Evolutionary conservation across 2,113 vertebrate species (phyloP).

Genomic region (Vanacampus margaritifer): DNA sequence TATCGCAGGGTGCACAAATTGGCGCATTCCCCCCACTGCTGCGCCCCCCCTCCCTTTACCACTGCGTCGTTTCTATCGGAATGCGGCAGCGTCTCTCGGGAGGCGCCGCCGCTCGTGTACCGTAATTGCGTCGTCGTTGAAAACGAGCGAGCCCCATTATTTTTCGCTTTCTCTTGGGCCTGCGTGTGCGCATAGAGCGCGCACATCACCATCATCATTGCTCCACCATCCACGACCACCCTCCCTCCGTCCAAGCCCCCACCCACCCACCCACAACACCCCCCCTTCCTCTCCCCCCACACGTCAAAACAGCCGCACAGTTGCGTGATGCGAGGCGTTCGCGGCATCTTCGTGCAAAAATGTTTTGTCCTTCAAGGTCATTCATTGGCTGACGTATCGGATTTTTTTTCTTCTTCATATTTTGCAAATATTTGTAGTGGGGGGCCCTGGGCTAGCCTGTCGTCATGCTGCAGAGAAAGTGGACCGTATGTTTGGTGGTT

Average conservation of each 20-base stretch:
- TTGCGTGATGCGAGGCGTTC: constrained; percentile 17
- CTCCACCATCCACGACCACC: not conserved
- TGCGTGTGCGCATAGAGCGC: constrained; percentile 2
- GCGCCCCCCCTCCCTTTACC: constrained; percentile 9
- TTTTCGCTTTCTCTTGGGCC: not conserved
- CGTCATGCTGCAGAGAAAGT: constrained; percentile 44
- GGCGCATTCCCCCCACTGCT: not conserved
- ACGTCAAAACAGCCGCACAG: constrained; percentile 32
- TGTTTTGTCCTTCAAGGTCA: constrained; percentile 74
- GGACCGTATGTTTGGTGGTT: constrained; percentile 28
- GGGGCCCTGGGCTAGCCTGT: constrained; percentile 35
- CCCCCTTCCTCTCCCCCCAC: not conserved
- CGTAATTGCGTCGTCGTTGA: not conserved
- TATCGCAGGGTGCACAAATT: not conserved
- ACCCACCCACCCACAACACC: not conserved
- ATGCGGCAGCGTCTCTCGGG: constrained; percentile 54
- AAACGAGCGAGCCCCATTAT: not conserved
- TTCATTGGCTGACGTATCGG: constrained; percentile 23
- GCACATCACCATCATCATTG: not conserved
- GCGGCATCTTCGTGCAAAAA: constrained; percentile 33
- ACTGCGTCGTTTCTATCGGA: constrained; percentile 74
- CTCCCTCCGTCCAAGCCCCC: not conserved
- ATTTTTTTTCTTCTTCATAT: constrained; percentile 25
- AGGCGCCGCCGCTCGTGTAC: constrained; percentile 9
- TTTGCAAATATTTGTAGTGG: constrained; percentile 24